Percentiles rank a stretch among this genome's conserved stretches.
Conservation (phyloP, 2,797 vertebrate species). For the Notolabrus celidotus region DNA sequence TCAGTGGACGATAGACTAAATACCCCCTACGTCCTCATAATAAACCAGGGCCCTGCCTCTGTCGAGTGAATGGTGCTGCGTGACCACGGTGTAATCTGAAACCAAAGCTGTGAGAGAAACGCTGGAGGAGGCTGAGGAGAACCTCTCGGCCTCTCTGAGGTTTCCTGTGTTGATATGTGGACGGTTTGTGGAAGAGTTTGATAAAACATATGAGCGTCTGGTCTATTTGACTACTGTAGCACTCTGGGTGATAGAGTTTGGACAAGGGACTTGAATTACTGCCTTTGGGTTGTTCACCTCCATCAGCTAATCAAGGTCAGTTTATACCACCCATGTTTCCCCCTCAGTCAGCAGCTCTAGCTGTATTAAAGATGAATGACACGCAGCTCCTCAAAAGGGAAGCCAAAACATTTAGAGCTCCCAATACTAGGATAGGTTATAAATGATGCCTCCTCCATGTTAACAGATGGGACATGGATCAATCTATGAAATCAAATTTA, state of each 20-base stretch:
- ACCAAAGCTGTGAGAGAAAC: slow-evolving; percentile 15
- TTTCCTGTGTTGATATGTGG: slow-evolving; percentile 40
- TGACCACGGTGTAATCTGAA: slow-evolving; percentile 42
- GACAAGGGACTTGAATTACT: neutral
- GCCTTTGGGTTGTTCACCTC: neutral
- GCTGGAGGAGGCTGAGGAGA: neutral
- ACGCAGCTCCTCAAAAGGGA: no score
- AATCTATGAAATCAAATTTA: no score
- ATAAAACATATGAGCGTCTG: slow-evolving; percentile 9
- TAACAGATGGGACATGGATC: no score
- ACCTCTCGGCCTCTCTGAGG: neutral
- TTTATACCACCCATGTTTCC: neutral
- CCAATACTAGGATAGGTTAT: no score
- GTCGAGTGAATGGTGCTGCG: slow-evolving; percentile 20
- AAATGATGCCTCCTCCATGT: no score
- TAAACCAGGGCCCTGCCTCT: slow-evolving; percentile 21
- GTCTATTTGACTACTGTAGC: neutral
- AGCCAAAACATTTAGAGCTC: no score
- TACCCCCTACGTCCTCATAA: slow-evolving; percentile 39
- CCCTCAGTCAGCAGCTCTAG: neutral
- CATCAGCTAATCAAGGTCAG: neutral
- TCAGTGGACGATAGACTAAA: slow-evolving; percentile 53
- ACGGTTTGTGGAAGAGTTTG: neutral
- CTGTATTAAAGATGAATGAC: no score
- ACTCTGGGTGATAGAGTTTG: neutral